Evolutionary conservation across 2,113 vertebrate species (phyloP).

Genomic region (Lycocorax pyrrhopterus): DNA sequence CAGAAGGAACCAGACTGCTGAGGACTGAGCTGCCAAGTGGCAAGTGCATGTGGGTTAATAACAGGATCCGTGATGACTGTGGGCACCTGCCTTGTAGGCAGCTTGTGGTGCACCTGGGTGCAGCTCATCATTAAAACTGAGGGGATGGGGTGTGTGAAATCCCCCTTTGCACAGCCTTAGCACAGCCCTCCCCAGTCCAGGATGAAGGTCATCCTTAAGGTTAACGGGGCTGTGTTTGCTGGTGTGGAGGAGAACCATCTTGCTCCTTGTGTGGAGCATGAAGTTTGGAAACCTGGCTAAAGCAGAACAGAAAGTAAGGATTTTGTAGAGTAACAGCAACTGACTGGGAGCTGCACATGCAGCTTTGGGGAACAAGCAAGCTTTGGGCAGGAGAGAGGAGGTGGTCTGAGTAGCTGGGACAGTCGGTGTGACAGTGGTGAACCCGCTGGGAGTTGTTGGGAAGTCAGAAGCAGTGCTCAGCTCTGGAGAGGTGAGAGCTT

Average conservation of each 20-base stretch:
- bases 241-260: neutral
- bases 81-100: neutral
- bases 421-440: neutral
- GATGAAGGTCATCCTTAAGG: neutral
- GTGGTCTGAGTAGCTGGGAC: neutral
- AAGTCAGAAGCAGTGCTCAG: neutral
- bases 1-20: neutral
- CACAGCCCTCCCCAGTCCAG: neutral
- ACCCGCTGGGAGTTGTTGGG: rapidly evolving
- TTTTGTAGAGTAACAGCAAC: neutral
- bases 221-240: neutral
- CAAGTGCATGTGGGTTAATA: neutral
- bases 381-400: neutral
- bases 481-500: neutral
- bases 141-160: neutral
- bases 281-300: neutral
- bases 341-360: neutral
- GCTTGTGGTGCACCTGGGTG: neutral
- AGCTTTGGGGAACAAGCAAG: neutral
- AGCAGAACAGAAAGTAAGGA: neutral
- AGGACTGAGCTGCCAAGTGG: neutral
- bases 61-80: neutral
- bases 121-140: neutral
- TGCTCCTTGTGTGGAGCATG: rapidly evolving
- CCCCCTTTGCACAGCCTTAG: neutral